A percentile compares a stretch with the other conserved stretches of the same genome.
These are phyloP conservation scores for Pterois miles DNA, from an alignment of 2,797 vertebrate species.

Conservation along the genomic window DNA sequence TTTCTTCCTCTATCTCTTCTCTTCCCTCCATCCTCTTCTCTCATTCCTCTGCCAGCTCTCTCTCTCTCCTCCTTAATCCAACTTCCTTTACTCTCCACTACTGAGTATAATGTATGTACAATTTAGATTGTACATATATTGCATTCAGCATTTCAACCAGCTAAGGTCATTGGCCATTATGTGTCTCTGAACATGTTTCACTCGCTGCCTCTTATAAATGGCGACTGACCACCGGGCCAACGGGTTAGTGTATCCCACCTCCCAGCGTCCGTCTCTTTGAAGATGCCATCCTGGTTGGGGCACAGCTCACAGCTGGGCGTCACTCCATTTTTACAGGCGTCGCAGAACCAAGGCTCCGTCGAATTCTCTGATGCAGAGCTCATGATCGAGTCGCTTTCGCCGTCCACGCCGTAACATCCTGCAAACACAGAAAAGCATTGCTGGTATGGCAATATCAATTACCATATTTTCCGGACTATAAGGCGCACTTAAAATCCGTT, in stretches of 20 bases:
- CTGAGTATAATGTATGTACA: conserved; percentile 57
- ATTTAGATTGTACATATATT: conserved; percentile 43
- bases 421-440: conserved; percentile 32
- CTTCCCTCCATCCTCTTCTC: conserved; percentile 56
- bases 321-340: conserved; percentile 98
- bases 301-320: conserved; percentile 96
- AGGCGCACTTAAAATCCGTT: too few species aligned
- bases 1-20: conserved; percentile 70
- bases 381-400: conserved; percentile 99
- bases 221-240: conserved; percentile 29
- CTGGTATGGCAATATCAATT: neutral
- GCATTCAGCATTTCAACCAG: conserved; percentile 42
- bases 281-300: conserved; percentile 99
- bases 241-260: conserved; percentile 82
- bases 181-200: conserved; percentile 56
- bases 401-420: conserved; percentile 99
- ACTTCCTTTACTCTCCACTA: conserved; percentile 43
- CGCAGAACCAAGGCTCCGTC: conserved; percentile 99
- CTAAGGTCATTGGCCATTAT: conserved; percentile 53
- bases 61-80: conserved; percentile 54
- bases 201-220: conserved; percentile 32
- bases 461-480: too few species aligned
- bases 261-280: conserved; percentile 98
- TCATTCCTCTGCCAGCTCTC: conserved; percentile 43
- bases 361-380: conserved; percentile 99